Conservation (phyloP, 1,140 invertebrate species). For the Scaptodrosophila lebanonensis region DNA sequence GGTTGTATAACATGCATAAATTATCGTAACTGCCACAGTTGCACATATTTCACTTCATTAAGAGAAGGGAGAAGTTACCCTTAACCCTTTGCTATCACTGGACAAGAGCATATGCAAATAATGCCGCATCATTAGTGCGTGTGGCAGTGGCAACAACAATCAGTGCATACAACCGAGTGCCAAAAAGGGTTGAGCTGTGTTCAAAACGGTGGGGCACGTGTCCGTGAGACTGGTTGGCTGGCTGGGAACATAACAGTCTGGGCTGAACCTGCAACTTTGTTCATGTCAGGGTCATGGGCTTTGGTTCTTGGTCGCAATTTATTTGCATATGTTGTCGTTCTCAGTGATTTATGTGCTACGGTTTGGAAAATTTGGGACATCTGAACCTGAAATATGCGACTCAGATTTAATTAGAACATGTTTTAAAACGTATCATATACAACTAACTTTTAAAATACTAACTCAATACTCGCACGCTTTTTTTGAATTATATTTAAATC, state of each 20-base stretch:
- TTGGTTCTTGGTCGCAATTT: not conserved
- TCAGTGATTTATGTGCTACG: slow-evolving; percentile 27
- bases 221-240: slow-evolving; percentile 20
- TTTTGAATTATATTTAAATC: no score
- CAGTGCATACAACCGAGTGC: not conserved
- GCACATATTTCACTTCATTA: slow-evolving; percentile 65
- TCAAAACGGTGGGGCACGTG: slow-evolving; percentile 61
- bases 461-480: no score
- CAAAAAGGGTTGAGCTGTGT: slow-evolving; percentile 49
- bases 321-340: slow-evolving; percentile 62
- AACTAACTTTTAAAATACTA: no score
- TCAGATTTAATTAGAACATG: no score
- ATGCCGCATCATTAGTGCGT: slow-evolving; percentile 66
- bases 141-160: slow-evolving; percentile 16
- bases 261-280: slow-evolving; percentile 17
- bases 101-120: slow-evolving; percentile 62
- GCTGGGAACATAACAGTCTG: slow-evolving; percentile 10
- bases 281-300: slow-evolving; percentile 9
- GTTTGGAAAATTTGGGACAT: slow-evolving; percentile 38
- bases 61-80: slow-evolving; percentile 13
- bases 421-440: no score
- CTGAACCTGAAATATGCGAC: no score
- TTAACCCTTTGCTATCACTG: slow-evolving; percentile 46
- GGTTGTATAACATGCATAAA: slow-evolving; percentile 60
- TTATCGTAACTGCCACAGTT: slow-evolving; percentile 59